Evolutionary conservation across 2,113 vertebrate genomes (phyloP).

Genomic region (Indri indri): DNA sequence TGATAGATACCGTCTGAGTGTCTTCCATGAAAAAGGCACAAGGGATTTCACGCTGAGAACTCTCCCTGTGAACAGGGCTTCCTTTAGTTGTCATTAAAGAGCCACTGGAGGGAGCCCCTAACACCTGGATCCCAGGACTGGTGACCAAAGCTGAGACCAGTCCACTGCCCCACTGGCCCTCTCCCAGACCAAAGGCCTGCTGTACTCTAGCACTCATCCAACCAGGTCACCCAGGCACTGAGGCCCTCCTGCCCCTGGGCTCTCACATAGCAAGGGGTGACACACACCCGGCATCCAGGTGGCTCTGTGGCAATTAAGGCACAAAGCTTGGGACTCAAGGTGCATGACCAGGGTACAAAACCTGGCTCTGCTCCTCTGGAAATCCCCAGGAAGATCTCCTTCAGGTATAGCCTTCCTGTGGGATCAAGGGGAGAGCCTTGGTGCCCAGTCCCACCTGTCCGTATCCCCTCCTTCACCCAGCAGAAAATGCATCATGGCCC

Average conservation of each 20-base stretch:
- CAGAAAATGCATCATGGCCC: not conserved
- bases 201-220: not conserved
- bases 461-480: not conserved
- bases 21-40: not conserved
- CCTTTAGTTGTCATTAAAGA: not conserved
- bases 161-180: not conserved
- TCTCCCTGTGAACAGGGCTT: not conserved
- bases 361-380: not conserved
- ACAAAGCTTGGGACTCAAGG: not conserved
- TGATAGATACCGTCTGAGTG: not conserved
- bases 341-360: not conserved
- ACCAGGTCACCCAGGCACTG: not conserved
- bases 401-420: not conserved
- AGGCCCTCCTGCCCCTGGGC: not conserved
- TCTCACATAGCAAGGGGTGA: not conserved
- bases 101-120: slow-evolving; percentile 47
- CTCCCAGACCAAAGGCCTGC: not conserved
- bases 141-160: not conserved
- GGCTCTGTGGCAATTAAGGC: not conserved
- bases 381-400: not conserved
- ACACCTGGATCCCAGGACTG: not conserved
- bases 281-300: not conserved
- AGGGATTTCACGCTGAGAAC: not conserved
- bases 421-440: not conserved
- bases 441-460: not conserved